These are phyloP conservation scores for Triops longicaudatus DNA, from an alignment of 1,140 invertebrate genomes.

Conservation along the genomic window DNA sequence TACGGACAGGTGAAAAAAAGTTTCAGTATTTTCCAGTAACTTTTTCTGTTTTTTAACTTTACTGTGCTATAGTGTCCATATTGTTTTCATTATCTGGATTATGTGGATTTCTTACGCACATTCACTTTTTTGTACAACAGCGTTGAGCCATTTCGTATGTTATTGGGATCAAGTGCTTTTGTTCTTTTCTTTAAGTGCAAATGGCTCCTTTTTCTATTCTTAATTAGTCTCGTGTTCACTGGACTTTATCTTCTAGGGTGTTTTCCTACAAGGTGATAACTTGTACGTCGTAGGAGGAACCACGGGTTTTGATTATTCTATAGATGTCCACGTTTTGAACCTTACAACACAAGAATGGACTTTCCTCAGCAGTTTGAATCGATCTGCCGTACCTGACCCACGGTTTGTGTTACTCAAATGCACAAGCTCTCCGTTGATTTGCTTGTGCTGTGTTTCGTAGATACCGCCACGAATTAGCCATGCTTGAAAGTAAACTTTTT, in stretches of 20 bases:
- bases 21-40: neutral
- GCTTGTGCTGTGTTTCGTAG: neutral
- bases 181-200: too few species aligned
- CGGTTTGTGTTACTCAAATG: neutral
- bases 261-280: constrained; percentile 56
- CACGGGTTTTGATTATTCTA: constrained; percentile 68
- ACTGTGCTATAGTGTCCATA: too few species aligned
- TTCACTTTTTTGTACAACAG: too few species aligned
- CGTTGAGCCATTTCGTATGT: too few species aligned
- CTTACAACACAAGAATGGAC: constrained; percentile 55
- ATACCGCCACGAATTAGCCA: neutral
- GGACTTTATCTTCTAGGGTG: constrained; percentile 43
- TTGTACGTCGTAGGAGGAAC: constrained; percentile 74
- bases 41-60: too few species aligned
- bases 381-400: neutral
- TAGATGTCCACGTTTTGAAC: constrained; percentile 69
- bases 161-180: too few species aligned
- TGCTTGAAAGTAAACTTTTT: neutral
- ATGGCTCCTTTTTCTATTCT: too few species aligned
- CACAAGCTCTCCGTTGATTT: neutral
- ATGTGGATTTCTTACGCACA: too few species aligned
- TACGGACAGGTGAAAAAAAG: neutral
- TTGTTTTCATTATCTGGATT: too few species aligned
- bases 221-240: neutral
- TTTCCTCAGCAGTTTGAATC: neutral